Evolutionary conservation across 2,113 vertebrate genomes (phyloP).

Genomic region (Pachypanchax playfairii): DNA sequence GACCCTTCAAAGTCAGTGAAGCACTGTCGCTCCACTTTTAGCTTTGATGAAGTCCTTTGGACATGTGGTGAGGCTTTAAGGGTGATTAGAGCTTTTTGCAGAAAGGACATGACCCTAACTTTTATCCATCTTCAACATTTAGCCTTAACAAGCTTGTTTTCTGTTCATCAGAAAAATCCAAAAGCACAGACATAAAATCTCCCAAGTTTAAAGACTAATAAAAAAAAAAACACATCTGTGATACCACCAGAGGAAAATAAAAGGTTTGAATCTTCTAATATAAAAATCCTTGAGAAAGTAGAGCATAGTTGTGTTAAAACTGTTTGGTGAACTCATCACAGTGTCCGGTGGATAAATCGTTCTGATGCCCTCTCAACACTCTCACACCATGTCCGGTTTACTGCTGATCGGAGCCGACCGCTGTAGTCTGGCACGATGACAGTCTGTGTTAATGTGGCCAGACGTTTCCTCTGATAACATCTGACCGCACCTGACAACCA

Average conservation of each 20-base stretch:
- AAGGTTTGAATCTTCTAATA: slow-evolving; percentile 25
- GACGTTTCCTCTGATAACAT: slow-evolving; percentile 67
- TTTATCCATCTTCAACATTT: slow-evolving; percentile 41
- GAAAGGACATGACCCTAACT: slow-evolving; percentile 39
- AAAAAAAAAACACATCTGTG: slow-evolving; percentile 9
- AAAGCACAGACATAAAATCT: too few species aligned
- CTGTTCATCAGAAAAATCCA: too few species aligned
- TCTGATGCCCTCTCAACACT: slow-evolving; percentile 32
- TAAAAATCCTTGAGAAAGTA: slow-evolving; percentile 33
- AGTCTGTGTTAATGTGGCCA: slow-evolving; percentile 50
- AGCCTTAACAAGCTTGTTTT: slow-evolving; percentile 12
- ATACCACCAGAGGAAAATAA: slow-evolving; percentile 25
- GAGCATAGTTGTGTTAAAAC: slow-evolving; percentile 22
- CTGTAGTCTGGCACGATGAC: slow-evolving; percentile 42
- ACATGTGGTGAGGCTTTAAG: slow-evolving; percentile 23
- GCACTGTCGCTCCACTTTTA: slow-evolving; percentile 1
- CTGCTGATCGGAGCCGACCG: slow-evolving; percentile 50
- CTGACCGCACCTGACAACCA: slow-evolving; percentile 54
- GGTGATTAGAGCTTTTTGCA: slow-evolving; percentile 31
- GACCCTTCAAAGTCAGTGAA: slow-evolving; percentile 8
- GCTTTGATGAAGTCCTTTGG: slow-evolving; percentile 10
- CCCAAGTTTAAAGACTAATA: slow-evolving; percentile 4
- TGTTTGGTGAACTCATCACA: slow-evolving; percentile 31
- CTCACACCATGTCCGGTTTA: slow-evolving; percentile 39
- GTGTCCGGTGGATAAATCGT: not conserved